Conservation (phyloP, 2,888 invertebrate species). For the Melinopterus prodromus region DNA sequence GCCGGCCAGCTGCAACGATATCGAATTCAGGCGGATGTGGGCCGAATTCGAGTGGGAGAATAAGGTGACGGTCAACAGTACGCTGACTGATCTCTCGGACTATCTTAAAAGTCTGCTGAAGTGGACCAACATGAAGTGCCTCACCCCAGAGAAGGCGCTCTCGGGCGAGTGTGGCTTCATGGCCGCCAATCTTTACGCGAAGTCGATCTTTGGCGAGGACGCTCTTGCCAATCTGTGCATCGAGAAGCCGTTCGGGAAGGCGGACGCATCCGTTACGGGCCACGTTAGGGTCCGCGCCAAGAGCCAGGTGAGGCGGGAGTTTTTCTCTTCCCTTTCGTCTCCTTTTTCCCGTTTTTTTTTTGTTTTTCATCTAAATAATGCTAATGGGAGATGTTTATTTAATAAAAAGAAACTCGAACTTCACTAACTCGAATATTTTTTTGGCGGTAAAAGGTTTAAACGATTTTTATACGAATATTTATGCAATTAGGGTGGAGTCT, state of each 20-base stretch:
- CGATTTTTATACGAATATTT: no score
- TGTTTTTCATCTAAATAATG: no score
- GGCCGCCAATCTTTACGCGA: constrained; percentile 99
- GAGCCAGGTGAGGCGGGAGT: constrained; percentile 78
- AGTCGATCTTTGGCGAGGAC: constrained; percentile 98
- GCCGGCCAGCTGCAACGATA: constrained; percentile 92
- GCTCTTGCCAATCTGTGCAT: constrained; percentile 98
- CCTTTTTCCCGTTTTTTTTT: no score
- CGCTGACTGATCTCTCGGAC: constrained; percentile 89
- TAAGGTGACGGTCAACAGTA: constrained; percentile 82
- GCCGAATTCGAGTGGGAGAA: constrained; percentile 99
- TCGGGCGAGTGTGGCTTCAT: constrained; percentile 99
- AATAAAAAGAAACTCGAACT: no score
- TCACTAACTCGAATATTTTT: no score
- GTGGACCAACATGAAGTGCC: constrained; percentile 98
- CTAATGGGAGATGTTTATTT: no score
- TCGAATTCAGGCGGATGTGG: constrained; percentile 99
- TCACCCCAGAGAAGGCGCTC: constrained; percentile 96
- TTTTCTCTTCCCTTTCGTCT: constrained; percentile 22
- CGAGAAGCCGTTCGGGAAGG: constrained; percentile 90
- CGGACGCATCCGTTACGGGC: constrained; percentile 89
- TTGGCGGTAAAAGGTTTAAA: no score
- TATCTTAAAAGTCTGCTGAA: constrained; percentile 92
- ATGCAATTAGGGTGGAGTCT: no score
- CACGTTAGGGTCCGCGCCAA: constrained; percentile 98